A percentile compares a stretch with the other conserved stretches of the same genome.
Conservation (phyloP, 2,797 vertebrate species). For the Kryptolebias ocellatus region DNA sequence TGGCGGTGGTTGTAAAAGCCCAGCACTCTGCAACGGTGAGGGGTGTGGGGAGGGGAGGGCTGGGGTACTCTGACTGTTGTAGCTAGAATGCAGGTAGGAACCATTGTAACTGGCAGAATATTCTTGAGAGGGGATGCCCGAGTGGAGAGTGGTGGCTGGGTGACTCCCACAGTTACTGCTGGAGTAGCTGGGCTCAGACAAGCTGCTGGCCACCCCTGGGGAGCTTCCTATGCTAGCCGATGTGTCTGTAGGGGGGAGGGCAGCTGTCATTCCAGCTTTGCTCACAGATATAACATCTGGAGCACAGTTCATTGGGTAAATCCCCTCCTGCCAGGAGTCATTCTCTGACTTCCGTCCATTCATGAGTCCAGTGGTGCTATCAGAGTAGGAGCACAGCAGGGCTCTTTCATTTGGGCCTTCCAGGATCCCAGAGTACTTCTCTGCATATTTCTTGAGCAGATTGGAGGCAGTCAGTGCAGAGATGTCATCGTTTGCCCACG, state of each 20-base stretch:
- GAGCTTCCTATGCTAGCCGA: constrained; percentile 94
- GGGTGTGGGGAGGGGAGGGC: constrained; percentile 95
- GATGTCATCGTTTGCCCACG: constrained; percentile 99
- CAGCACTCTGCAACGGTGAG: constrained; percentile 95
- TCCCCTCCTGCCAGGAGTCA: constrained; percentile 96
- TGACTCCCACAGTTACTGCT: constrained; percentile 97
- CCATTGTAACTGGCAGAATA: constrained; percentile 94
- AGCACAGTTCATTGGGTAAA: constrained; percentile 98
- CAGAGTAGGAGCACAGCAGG: constrained; percentile 93
- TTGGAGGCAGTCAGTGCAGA: constrained; percentile 98
- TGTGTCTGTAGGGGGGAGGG: constrained; percentile 92
- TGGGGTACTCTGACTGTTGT: constrained; percentile 92
- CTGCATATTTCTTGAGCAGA: constrained; percentile 98
- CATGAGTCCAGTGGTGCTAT: constrained; percentile 89
- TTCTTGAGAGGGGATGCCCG: constrained; percentile 98
- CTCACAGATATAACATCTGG: constrained; percentile 94
- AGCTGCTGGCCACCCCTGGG: constrained; percentile 92
- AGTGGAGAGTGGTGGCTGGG: constrained; percentile 91
- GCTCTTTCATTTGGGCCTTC: constrained; percentile 93
- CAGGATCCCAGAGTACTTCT: constrained; percentile 98
- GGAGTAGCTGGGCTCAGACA: constrained; percentile 95
- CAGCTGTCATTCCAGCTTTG: constrained; percentile 93
- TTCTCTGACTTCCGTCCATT: constrained; percentile 96
- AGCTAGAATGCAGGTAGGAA: constrained; percentile 96
- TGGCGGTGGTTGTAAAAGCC: constrained; percentile 90